A percentile compares a stretch with the other conserved stretches of the same genome.
These are phyloP conservation scores for Hypotaenidia philippensis DNA, from an alignment of 2,797 vertebrate species.

Conservation along the genomic window DNA sequence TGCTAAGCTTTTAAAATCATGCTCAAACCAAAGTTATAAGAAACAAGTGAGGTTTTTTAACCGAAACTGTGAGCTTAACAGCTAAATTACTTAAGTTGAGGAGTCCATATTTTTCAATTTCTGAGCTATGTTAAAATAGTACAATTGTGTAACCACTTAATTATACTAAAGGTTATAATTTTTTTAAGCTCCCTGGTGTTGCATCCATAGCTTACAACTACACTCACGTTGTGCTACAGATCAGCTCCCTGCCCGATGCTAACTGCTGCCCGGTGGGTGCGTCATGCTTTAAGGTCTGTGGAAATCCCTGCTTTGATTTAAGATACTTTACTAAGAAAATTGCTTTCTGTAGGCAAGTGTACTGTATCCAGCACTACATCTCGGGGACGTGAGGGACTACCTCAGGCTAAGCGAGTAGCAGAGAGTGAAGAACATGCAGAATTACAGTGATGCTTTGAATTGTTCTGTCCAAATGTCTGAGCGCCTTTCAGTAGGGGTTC, in stretches of 20 bases:
- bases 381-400: not conserved
- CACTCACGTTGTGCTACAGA: not conserved
- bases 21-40: slow-evolving; percentile 36
- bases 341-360: not conserved
- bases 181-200: not conserved
- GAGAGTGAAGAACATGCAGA: not conserved
- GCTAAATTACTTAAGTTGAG: not conserved
- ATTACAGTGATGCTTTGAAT: not conserved
- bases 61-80: not conserved
- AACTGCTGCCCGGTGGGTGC: not conserved
- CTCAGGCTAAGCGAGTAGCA: not conserved
- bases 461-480: not conserved
- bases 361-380: not conserved
- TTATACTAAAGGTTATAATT: not conserved
- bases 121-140: not conserved
- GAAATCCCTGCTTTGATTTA: not conserved
- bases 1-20: slow-evolving; percentile 47
- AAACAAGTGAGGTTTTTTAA: not conserved
- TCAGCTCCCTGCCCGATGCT: not conserved
- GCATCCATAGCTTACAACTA: not conserved
- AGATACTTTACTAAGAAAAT: not conserved
- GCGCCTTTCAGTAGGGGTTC: not conserved
- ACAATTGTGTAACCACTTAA: not conserved
- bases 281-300: not conserved
- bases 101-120: not conserved